Evolutionary conservation across 1,140 invertebrate genomes (phyloP).

Genomic region (Mactra quadrangularis): DNA sequence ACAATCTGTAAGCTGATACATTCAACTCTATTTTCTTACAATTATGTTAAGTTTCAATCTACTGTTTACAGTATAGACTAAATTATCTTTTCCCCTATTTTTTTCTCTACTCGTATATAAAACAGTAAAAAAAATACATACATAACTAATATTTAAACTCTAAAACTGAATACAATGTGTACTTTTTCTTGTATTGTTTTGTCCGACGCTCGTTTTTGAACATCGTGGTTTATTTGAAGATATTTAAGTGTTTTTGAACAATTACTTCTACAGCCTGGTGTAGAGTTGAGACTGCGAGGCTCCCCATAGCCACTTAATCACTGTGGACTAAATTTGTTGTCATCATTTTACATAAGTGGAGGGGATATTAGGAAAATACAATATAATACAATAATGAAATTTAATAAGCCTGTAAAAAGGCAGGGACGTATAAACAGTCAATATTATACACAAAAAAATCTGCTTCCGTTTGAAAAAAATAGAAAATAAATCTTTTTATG

Average conservation of each 20-base stretch:
- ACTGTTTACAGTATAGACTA: too few species aligned
- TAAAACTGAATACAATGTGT: not conserved
- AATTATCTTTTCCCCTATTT: too few species aligned
- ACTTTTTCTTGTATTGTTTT: slow-evolving; percentile 32
- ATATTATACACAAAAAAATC: not conserved
- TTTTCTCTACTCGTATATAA: too few species aligned
- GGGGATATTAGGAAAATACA: slow-evolving; percentile 13
- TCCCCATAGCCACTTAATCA: slow-evolving; percentile 33
- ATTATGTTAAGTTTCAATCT: too few species aligned
- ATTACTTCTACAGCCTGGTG: slow-evolving; percentile 27
- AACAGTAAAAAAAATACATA: too few species aligned
- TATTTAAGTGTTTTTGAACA: slow-evolving; percentile 49
- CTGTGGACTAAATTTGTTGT: slow-evolving; percentile 39
- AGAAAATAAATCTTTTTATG: too few species aligned
- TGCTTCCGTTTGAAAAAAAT: slow-evolving; percentile 11
- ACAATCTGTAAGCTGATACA: too few species aligned
- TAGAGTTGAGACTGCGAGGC: slow-evolving; percentile 27
- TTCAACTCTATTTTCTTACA: too few species aligned
- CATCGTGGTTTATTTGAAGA: slow-evolving; percentile 46
- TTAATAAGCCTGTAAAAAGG: slow-evolving; percentile 29
- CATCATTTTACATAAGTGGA: slow-evolving; percentile 57
- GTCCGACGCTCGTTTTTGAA: slow-evolving; percentile 10
- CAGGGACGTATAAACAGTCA: slow-evolving; percentile 1
- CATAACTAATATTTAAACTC: too few species aligned
- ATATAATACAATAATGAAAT: slow-evolving; percentile 50